A percentile compares a stretch with the other conserved stretches of the same genome.
These are phyloP conservation scores for Amazonetta brasiliensis DNA, from an alignment of 2,797 vertebrate species.

Conservation along the genomic window DNA sequence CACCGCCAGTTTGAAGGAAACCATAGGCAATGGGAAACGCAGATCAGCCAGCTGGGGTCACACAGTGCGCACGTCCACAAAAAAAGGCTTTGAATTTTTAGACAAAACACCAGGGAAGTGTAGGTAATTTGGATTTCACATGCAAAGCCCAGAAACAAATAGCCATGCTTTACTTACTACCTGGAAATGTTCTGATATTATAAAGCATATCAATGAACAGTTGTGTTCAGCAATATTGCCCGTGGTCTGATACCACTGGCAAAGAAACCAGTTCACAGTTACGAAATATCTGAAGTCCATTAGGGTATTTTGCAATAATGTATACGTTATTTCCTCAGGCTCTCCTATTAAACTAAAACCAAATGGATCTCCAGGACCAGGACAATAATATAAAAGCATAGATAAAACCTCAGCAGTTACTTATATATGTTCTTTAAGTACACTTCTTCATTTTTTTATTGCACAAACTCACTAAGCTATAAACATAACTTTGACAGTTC, in stretches of 20 bases:
- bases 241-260: accelerated
- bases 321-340: background rate
- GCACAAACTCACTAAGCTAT: background rate
- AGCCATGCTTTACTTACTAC: background rate
- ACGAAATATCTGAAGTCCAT: background rate
- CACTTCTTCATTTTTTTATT: background rate
- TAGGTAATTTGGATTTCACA: background rate
- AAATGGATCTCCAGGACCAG: background rate
- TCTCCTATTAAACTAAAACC: background rate
- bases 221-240: background rate
- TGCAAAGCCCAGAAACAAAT: background rate
- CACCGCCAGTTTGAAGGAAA: slow-evolving; percentile 51
- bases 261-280: background rate
- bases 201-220: background rate
- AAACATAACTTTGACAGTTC: background rate
- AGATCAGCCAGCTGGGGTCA: background rate
- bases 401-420: background rate
- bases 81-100: slow-evolving; percentile 4
- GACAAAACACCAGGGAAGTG: slow-evolving; percentile 1
- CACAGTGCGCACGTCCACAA: background rate
- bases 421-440: background rate
- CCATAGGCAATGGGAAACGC: background rate
- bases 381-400: background rate
- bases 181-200: background rate
- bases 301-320: background rate